phyloP scores from a whole-genome alignment of 2,113 vertebrate genomes.

The Leuciscus idus region DNA sequence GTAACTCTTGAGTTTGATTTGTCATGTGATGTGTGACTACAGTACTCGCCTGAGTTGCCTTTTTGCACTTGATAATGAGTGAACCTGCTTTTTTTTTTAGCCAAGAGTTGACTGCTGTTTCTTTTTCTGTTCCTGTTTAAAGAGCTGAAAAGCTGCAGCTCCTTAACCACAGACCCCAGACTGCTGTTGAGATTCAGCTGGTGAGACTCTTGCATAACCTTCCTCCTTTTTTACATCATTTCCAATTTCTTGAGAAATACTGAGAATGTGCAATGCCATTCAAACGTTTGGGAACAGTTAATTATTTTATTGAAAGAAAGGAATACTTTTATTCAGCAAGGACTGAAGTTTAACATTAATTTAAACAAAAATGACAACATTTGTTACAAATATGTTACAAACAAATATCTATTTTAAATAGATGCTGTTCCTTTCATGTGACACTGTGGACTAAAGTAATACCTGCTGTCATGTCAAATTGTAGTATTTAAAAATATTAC shows the following conservation, averaged over 20 bases:
- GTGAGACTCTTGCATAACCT: constrained; percentile 71
- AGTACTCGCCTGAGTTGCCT: not conserved
- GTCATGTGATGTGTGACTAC: not conserved
- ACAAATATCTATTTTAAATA: not conserved
- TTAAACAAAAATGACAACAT: not conserved
- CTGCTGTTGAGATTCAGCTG: constrained; percentile 96
- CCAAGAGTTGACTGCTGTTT: not conserved
- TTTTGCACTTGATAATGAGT: not conserved
- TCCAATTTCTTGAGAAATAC: not conserved
- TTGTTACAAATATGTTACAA: no score
- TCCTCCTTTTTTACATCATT: not conserved
- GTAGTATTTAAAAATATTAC: not conserved
- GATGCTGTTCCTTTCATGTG: not conserved
- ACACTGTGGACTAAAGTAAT: not conserved
- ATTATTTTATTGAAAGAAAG: not conserved
- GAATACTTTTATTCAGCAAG: no score
- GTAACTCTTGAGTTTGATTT: constrained; percentile 8
- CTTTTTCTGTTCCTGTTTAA: constrained; percentile 44
- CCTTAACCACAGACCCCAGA: constrained; percentile 92
- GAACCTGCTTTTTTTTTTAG: not conserved
- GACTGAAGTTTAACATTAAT: not conserved
- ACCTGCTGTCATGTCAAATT: not conserved
- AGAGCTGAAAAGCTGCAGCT: constrained; percentile 97
- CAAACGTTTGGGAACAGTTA: not conserved
- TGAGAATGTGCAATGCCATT: not conserved